Conservation (phyloP, 1,140 invertebrate genomes). For the Ditylenchus dipsaci region DNA sequence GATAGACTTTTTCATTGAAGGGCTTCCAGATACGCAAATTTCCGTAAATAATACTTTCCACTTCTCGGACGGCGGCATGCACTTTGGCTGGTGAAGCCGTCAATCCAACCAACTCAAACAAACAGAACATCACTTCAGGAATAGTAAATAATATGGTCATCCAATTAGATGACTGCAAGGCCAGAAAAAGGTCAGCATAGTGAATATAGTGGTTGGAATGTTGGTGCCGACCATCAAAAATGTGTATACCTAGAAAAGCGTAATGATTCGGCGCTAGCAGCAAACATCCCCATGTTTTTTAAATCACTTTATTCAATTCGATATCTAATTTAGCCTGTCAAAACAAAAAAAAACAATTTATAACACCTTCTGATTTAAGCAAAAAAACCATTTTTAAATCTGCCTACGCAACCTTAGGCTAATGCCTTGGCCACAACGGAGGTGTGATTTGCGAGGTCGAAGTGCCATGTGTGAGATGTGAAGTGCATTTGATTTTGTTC, state of each 20-base stretch:
- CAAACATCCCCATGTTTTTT: too few relatives aligned
- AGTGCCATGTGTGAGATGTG: too few relatives aligned
- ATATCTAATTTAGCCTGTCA: too few relatives aligned
- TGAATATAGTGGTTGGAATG: constrained; percentile 40
- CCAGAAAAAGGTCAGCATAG: constrained; percentile 28
- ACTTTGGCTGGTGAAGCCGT: constrained; percentile 29
- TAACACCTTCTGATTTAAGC: too few relatives aligned
- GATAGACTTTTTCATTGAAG: constrained; percentile 31
- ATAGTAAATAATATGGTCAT: background rate
- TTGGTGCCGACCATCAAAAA: constrained; percentile 40
- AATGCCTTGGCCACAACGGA: too few relatives aligned
- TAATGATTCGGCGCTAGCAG: too few relatives aligned
- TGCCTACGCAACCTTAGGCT: too few relatives aligned
- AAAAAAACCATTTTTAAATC: too few relatives aligned
- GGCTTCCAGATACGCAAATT: constrained; percentile 32
- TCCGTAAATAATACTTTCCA: constrained; percentile 36
- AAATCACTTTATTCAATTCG: too few relatives aligned
- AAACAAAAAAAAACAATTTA: too few relatives aligned
- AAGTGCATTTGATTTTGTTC: too few relatives aligned
- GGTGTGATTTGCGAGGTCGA: too few relatives aligned
- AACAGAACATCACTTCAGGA: constrained; percentile 34
- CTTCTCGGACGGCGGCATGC: constrained; percentile 26
- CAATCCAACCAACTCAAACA: constrained; percentile 31
- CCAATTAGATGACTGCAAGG: constrained; percentile 15
- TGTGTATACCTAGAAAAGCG: constrained; percentile 33